A percentile compares a stretch with the other conserved stretches of the same genome.
These are phyloP conservation scores for Xylocopa sonorina DNA, from an alignment of 1,140 invertebrate genomes.

Conservation along the genomic window DNA sequence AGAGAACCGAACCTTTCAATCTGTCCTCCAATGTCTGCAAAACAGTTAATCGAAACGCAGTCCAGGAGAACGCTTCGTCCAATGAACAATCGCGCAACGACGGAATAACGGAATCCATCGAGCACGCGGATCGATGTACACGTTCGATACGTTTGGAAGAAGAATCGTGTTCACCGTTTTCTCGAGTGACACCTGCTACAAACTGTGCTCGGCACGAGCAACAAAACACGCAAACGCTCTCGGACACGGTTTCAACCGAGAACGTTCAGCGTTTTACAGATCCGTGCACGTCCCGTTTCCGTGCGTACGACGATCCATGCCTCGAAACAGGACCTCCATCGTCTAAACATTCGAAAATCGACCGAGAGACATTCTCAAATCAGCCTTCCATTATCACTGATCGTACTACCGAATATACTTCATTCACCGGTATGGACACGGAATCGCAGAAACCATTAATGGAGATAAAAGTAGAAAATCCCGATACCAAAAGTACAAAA, in stretches of 20 bases:
- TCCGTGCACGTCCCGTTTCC: neutral
- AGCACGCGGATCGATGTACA: neutral
- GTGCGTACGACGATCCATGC: neutral
- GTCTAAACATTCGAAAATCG: neutral
- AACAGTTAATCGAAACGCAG: neutral
- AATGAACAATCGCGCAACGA: neutral
- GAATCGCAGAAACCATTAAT: slow-evolving; percentile 42
- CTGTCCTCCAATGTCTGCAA: neutral
- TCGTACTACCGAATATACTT: neutral
- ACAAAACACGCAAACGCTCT: neutral
- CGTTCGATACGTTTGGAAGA: too few relatives aligned
- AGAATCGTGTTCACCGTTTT: neutral
- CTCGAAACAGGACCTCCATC: neutral
- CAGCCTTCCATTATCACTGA: too few relatives aligned
- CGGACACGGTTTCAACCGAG: too few relatives aligned
- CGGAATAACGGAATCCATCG: too few relatives aligned
- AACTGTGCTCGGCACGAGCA: neutral
- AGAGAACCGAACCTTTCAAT: slow-evolving; percentile 36
- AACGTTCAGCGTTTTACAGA: neutral
- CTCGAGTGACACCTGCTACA: neutral
- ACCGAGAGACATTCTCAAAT: neutral
- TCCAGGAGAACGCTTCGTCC: too few relatives aligned
- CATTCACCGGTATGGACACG: neutral
- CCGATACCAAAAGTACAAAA: too few relatives aligned
- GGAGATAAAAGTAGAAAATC: slow-evolving; percentile 68